A percentile compares a stretch with the other conserved stretches of the same genome.
Evolutionary conservation across 2,113 vertebrate genomes (phyloP).

Genomic region (Pogonocichla stellata): DNA sequence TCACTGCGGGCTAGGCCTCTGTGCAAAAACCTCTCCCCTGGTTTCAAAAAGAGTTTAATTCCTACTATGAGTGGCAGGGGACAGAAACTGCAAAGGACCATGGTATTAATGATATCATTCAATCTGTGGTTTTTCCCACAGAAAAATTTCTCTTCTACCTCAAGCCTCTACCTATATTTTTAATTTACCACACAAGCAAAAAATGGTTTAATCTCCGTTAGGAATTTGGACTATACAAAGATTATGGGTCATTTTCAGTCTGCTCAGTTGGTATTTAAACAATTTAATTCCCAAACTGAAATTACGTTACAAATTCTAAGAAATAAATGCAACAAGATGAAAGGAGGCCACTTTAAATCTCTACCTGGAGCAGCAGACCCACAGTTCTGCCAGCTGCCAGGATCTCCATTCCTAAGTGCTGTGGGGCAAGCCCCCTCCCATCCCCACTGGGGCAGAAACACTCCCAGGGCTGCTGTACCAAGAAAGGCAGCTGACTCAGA

Average conservation of each 20-base stretch:
- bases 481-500: conserved; percentile 21
- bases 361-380: neutral
- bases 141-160: neutral
- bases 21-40: neutral
- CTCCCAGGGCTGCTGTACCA: neutral
- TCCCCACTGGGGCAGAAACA: neutral
- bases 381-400: neutral
- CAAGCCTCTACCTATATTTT: neutral
- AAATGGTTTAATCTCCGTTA: neutral
- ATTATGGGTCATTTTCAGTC: neutral
- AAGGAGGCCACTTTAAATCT: neutral
- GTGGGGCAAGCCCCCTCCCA: neutral
- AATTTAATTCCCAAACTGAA: neutral
- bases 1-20: neutral
- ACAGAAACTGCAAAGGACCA: neutral
- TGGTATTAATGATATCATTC: neutral
- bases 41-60: neutral
- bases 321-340: neutral
- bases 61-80: neutral
- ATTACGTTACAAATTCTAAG: neutral
- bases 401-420: neutral
- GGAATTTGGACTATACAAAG: neutral
- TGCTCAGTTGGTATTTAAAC: neutral
- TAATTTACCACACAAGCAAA: neutral
- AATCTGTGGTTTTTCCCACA: neutral